Percentiles rank a stretch among this genome's conserved stretches.
These are phyloP conservation scores for Volucella inanis DNA, from an alignment of 2,888 invertebrate genomes.

Conservation along the genomic window DNA sequence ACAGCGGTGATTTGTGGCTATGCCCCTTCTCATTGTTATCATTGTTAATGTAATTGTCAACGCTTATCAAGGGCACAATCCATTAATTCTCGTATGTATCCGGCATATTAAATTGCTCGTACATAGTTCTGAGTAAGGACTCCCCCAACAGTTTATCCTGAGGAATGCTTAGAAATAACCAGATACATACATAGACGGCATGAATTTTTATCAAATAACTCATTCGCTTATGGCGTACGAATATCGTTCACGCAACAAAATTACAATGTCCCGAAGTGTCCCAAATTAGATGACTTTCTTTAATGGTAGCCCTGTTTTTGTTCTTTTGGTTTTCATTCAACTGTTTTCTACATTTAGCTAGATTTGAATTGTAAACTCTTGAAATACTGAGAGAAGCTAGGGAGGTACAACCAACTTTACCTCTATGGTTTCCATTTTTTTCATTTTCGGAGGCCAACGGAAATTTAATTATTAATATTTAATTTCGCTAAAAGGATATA, in stretches of 20 bases:
- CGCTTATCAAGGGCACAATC: slow-evolving; percentile 20
- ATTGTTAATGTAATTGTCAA: slow-evolving; percentile 1
- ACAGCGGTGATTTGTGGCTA: slow-evolving; percentile 1
- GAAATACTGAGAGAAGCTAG: background rate
- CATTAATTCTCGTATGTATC: slow-evolving; percentile 7
- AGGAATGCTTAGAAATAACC: background rate
- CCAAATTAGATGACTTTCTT: background rate
- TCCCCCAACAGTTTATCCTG: background rate
- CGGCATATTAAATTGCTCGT: slow-evolving; percentile 1
- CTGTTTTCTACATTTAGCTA: background rate
- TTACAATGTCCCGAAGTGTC: background rate
- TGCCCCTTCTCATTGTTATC: background rate
- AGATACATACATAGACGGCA: background rate
- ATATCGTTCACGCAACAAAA: background rate
- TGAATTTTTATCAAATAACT: slow-evolving; percentile 10
- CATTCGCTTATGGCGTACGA: background rate
- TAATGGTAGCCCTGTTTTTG: background rate
- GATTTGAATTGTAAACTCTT: background rate
- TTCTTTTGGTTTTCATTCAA: background rate
- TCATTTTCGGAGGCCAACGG: background rate
- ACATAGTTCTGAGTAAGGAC: background rate
- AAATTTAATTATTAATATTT: slow-evolving; percentile 27
- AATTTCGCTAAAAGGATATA: slow-evolving; percentile 25
- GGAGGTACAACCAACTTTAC: background rate
- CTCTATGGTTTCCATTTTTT: background rate